Evolutionary conservation across 2,113 vertebrate genomes (phyloP).

Genomic region (Myrmophylax atrothorax): DNA sequence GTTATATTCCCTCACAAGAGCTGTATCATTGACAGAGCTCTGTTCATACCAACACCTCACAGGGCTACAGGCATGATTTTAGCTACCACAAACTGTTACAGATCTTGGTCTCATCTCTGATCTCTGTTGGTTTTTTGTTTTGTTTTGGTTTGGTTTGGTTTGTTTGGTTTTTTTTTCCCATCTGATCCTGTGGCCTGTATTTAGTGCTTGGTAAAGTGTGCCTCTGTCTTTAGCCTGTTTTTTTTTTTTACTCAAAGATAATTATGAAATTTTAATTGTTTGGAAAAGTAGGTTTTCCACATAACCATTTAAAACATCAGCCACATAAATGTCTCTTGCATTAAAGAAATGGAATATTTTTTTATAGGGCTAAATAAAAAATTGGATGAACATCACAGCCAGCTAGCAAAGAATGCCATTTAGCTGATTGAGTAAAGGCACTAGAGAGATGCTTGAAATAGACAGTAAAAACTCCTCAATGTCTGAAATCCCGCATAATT

Average conservation of each 20-base stretch:
- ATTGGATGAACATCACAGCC: background rate
- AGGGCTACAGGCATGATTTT: background rate
- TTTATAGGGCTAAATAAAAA: background rate
- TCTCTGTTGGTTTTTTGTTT: rapidly evolving
- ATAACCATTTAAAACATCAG: background rate
- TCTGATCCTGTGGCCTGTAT: background rate
- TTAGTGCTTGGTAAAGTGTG: background rate
- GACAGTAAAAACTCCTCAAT: slow-evolving; percentile 29
- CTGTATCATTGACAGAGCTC: background rate
- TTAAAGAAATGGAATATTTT: slow-evolving; percentile 17
- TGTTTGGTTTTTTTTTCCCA: background rate
- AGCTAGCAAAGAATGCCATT: slow-evolving; percentile 28
- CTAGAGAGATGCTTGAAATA: slow-evolving; percentile 48
- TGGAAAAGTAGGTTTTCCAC: background rate
- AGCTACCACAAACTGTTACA: background rate
- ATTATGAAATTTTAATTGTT: background rate
- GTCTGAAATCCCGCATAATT: slow-evolving; percentile 49
- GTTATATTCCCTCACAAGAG: background rate
- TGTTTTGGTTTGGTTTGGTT: too few species aligned
- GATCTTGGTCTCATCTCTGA: background rate
- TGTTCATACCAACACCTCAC: background rate
- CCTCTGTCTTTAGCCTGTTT: background rate
- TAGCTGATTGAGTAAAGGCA: slow-evolving; percentile 41
- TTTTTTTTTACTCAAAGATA: background rate
- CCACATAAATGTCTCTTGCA: background rate